Evolutionary conservation across 2,113 vertebrate species (phyloP).

Genomic region (Toxotes jaculatrix): DNA sequence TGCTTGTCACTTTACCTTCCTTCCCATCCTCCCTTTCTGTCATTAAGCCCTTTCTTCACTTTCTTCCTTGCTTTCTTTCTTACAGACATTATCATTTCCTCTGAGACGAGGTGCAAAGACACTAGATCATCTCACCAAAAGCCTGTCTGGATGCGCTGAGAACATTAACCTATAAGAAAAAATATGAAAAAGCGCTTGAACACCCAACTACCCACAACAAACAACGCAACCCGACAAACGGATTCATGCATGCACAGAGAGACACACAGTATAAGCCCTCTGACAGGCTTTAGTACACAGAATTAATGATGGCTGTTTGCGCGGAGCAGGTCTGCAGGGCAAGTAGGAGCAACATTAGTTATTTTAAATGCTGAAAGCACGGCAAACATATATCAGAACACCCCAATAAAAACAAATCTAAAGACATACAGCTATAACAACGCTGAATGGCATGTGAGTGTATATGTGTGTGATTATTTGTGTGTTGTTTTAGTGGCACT

Average conservation of each 20-base stretch:
- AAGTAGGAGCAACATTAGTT: conserved; percentile 54
- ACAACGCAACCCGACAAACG: conserved; percentile 29
- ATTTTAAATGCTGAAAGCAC: conserved; percentile 68
- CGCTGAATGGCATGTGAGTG: neutral
- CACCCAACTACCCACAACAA: conserved; percentile 11
- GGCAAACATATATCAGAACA: conserved; percentile 59
- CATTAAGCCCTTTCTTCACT: neutral
- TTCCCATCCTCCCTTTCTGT: neutral
- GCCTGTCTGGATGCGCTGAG: conserved; percentile 33
- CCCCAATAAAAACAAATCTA: conserved; percentile 38
- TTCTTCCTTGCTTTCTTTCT: neutral
- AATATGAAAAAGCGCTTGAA: conserved; percentile 48
- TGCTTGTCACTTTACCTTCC: conserved; percentile 1
- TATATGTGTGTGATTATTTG: conserved; percentile 22
- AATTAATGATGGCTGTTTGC: conserved; percentile 66
- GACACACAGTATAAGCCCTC: conserved; percentile 15
- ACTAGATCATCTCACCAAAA: conserved; percentile 35
- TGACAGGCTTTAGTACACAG: conserved; percentile 65
- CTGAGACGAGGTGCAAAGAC: conserved; percentile 38
- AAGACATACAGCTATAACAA: conserved; percentile 2
- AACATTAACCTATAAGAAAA: conserved; percentile 46
- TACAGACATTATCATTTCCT: neutral
- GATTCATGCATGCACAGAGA: conserved; percentile 11
- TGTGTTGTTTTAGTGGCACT: conserved; percentile 39
- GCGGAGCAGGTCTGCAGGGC: conserved; percentile 45